Base-by-base conservation (phyloP, 2,113 vertebrate genomes). In the Perca flavescens region DNA sequence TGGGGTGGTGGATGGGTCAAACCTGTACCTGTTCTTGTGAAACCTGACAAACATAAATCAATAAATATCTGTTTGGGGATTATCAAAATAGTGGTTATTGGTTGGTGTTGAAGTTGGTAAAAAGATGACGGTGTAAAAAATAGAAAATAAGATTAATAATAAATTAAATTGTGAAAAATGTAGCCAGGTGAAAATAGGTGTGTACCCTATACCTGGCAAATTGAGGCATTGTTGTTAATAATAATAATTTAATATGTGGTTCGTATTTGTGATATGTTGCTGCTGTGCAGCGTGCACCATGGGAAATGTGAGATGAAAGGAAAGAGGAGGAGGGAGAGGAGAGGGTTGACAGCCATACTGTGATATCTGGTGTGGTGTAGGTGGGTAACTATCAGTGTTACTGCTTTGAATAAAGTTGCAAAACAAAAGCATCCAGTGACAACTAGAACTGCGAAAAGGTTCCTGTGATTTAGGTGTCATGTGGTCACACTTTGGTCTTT, bases 381-480 rank as follows among this genome's bases (percentile, higher is more conserved):
- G 63, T 13, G 52, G 12, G 13, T 19, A 46, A 47, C 52, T 4
- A 34, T 58, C n/a, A 11, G 11, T 19, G 22, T 54, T 3, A 5
- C 22, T n/a, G 6, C 46, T 74, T 52, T n/a, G 21, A 67, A 31
- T 60, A 11, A 68, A 70, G 72, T 60, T 4, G 9, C 40, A 40
- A 79, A 40, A 62, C 21, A 49, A 69, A 43, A 68, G 6, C 12
- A 11, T n/a, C 56, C 22, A 6, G 21, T 3, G 62, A 78, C 53
- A 66, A 36, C 47, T 79, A 22, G 49, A 61, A 28, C 31, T 54
- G 74, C 43, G 13, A 50, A 80, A 50, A 22, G 10, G 5, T 28
- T 67, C 10, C 69, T 71, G 54, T 82, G 70, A 63, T 72, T 68
- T 21, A 47, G 17, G 28, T 43, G 31, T 52, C 58, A 15, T 46